Conservation (phyloP, 2,797 vertebrate species). For the Crenichthys baileyi region DNA sequence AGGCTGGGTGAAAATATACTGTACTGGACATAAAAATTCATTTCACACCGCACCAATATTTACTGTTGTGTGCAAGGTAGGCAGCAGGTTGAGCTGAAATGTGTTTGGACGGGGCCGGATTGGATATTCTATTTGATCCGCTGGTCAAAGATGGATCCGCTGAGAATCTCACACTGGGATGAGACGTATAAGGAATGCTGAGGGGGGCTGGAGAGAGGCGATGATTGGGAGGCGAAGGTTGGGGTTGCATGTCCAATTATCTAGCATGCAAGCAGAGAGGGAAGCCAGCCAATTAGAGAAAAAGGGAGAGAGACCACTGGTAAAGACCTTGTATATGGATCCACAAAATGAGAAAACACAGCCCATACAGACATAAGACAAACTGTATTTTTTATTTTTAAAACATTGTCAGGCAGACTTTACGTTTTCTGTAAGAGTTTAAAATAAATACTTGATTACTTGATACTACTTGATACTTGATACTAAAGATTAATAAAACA, state of each 20-base stretch:
- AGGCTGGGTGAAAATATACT: conserved; percentile 44
- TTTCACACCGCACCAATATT: conserved; percentile 43
- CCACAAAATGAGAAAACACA: conserved; percentile 47
- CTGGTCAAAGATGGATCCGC: conserved; percentile 70
- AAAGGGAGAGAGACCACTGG: conserved; percentile 59
- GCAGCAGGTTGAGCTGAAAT: conserved; percentile 30
- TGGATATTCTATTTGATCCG: conserved; percentile 78
- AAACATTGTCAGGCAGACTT: not conserved
- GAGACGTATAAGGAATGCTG: conserved; percentile 60
- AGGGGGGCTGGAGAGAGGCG: conserved; percentile 45
- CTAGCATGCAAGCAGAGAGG: conserved; percentile 56
- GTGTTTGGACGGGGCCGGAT: conserved; percentile 62
- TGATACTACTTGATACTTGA: no score
- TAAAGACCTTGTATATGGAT: conserved; percentile 43
- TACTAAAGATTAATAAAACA: not conserved
- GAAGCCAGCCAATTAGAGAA: conserved; percentile 74
- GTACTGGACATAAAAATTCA: conserved; percentile 50
- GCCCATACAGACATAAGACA: conserved; percentile 33
- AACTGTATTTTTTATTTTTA: not conserved
- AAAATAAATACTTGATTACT: not conserved
- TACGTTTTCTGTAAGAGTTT: not conserved
- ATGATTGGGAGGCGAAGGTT: conserved; percentile 58
- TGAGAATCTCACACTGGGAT: conserved; percentile 62
- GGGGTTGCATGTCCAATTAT: conserved; percentile 78
- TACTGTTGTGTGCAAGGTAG: conserved; percentile 43